Evolutionary conservation across 1,140 invertebrate genomes (phyloP), one percentile per base, ranked within the genome.

Genomic region (Zaprionus tsacasi): DNA sequence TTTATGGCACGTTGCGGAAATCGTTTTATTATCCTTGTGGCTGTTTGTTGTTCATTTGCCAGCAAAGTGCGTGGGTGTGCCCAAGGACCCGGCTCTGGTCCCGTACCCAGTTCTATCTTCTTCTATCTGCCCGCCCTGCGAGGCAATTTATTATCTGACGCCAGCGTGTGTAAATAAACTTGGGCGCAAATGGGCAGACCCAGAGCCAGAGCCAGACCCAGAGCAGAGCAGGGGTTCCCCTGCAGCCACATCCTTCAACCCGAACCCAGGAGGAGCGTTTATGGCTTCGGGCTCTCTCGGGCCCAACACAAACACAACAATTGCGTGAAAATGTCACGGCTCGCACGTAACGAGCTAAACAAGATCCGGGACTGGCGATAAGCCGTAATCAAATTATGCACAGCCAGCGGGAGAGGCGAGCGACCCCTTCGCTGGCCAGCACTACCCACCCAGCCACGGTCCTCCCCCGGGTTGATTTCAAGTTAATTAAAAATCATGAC

Each of bases 401-500:
- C 81, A 81, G 79, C 58, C 55, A 58, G 38, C 76, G 64, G 76
- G 60, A 69, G 59, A 48, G 33, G 52, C 40, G n/a, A 45, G 52
- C 40, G n/a, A 45, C 11, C 13, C 21, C 64, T 50, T 35, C 71
- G 50, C 45, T 55, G 36, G 55, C 55, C 25, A n/a, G 3, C 55
- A n/a, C 38, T 6, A n/a, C 13, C 38, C 38, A 45, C 40, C 40
- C 40, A 45, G 2, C 40, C 15, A 57, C 35, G 21, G 21, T 21
- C 21, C 21, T 21, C 21, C 21, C 21, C 7, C 75, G 79, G 83
- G 80, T 91, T 91, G 82, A 91, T 91, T 91, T 91, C 86, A 91
- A 91, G 87, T 91, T 91, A 91, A 91, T 91, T 91, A 91, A 91
- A 91, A 91, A 91, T 91, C 87, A 87, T 91, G 87, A 79, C 87